These are phyloP conservation scores for Capricornis sumatraensis DNA, from an alignment of 2,113 vertebrate genomes.

Conservation along the genomic window DNA sequence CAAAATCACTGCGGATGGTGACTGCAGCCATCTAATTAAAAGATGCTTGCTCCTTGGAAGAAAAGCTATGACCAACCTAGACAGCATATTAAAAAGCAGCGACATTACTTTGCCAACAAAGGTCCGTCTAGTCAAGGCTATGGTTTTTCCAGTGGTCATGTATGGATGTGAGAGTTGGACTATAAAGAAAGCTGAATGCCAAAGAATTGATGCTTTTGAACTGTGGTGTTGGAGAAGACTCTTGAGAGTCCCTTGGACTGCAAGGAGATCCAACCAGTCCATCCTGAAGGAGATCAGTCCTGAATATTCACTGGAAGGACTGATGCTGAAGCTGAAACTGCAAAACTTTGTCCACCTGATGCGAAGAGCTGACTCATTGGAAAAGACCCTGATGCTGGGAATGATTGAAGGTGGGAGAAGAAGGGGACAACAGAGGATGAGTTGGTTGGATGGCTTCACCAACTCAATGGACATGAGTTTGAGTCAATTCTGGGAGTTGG, in stretches of 20 bases:
- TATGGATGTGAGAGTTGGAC: not conserved
- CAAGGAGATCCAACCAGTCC: not conserved
- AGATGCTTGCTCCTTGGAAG: not conserved
- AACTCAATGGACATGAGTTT: not conserved
- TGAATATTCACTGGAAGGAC: not conserved
- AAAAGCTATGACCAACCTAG: not conserved
- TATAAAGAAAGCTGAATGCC: fast-evolving
- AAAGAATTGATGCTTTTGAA: not conserved
- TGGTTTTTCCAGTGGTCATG: not conserved
- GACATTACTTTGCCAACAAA: not conserved
- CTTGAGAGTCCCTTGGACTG: not conserved
- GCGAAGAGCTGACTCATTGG: not conserved
- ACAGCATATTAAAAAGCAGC: not conserved
- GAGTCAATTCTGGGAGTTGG: not conserved
- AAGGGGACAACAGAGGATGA: not conserved
- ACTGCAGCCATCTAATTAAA: not conserved
- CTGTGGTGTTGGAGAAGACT: not conserved
- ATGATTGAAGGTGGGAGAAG: not conserved
- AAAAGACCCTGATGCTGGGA: not conserved
- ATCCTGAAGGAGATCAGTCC: not conserved
- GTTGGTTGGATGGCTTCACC: not conserved
- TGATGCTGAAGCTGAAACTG: not conserved
- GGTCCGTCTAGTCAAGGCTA: not conserved
- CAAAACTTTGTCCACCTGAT: not conserved
- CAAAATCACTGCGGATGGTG: not conserved